Evolutionary conservation across 2,797 vertebrate species (phyloP).

Genomic region (Pampus argenteus): DNA sequence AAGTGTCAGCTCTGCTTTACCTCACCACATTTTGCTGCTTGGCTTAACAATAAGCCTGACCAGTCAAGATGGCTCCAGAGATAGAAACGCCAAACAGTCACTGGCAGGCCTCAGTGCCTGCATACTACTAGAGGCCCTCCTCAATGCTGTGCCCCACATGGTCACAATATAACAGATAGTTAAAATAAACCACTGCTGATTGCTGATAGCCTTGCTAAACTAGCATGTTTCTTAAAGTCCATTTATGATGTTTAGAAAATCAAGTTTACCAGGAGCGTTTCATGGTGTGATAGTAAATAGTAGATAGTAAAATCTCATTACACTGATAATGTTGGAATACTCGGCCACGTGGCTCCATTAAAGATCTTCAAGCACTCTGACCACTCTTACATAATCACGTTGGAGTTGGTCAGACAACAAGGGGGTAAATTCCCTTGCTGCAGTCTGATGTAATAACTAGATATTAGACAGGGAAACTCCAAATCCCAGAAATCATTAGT

Average conservation of each 20-base stretch:
- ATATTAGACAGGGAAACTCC: constrained; percentile 64
- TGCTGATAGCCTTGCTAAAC: not conserved
- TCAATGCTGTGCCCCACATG: constrained; percentile 13
- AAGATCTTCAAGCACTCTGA: too few relatives aligned
- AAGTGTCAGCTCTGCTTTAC: constrained; percentile 61
- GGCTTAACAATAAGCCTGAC: constrained; percentile 27
- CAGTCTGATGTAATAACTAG: constrained; percentile 53
- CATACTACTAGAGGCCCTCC: constrained; percentile 5
- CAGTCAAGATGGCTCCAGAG: constrained; percentile 46
- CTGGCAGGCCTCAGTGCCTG: constrained; percentile 30
- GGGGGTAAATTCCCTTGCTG: constrained; percentile 35
- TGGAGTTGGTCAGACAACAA: constrained; percentile 28
- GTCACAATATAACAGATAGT: constrained; percentile 33
- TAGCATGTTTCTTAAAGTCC: not conserved
- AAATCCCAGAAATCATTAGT: constrained; percentile 61
- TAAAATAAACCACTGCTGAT: constrained; percentile 47
- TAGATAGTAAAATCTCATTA: constrained; percentile 1
- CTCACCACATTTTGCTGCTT: constrained; percentile 37
- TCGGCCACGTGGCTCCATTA: constrained; percentile 1
- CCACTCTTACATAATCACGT: constrained; percentile 27
- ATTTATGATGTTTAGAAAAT: not conserved
- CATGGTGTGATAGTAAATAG: too few relatives aligned
- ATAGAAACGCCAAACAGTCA: constrained; percentile 44
- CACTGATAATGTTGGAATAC: constrained; percentile 2
- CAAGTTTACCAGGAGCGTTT: not conserved